Evolutionary conservation across 2,888 invertebrate species (phyloP).

Genomic region (Heliconius erato): DNA sequence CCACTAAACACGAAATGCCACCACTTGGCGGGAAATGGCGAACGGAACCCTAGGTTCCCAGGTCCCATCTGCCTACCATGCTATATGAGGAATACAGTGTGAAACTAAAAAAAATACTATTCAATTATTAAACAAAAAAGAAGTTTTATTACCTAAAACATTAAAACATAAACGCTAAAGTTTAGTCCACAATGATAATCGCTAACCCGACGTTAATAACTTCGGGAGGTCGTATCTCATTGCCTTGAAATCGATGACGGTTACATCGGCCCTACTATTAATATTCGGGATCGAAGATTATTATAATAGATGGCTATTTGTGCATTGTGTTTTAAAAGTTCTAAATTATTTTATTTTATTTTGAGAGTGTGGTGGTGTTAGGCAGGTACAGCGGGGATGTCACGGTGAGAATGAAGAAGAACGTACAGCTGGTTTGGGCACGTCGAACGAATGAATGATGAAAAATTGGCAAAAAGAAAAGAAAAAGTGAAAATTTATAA

Average conservation of each 20-base stretch:
- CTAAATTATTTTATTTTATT: not conserved
- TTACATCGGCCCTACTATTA: constrained; percentile 32
- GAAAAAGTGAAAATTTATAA: too few species aligned
- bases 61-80: too few species aligned
- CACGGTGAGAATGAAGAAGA: too few species aligned
- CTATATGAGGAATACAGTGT: not conserved
- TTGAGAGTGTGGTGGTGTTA: not conserved
- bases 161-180: constrained; percentile 25
- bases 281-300: constrained; percentile 37
- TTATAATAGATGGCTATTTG: constrained; percentile 13
- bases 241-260: constrained; percentile 44
- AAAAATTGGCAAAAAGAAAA: too few species aligned
- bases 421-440: too few species aligned
- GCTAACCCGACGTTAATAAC: constrained; percentile 41
- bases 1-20: too few species aligned
- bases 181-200: constrained; percentile 44
- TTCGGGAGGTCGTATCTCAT: constrained; percentile 37
- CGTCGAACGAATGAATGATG: too few species aligned
- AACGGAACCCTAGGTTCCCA: too few species aligned
- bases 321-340: constrained; percentile 1
- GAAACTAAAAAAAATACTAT: not conserved
- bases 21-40: too few species aligned
- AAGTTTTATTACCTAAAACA: not conserved
- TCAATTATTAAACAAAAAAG: not conserved
- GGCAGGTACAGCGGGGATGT: too few species aligned